Base-by-base conservation (phyloP, 2,797 vertebrate genomes). In the Clamator glandarius region DNA sequence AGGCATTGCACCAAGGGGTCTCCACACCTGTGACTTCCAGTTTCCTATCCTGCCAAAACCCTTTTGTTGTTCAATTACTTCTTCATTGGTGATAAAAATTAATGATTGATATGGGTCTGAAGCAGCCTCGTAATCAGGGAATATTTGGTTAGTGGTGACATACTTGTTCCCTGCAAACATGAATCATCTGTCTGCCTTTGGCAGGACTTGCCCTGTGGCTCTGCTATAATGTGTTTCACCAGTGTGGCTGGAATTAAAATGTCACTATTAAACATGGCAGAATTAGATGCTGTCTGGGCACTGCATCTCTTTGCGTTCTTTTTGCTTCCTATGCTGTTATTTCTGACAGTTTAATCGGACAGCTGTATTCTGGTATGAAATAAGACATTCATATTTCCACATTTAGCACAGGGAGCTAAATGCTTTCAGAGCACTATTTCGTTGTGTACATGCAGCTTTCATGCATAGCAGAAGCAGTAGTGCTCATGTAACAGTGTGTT, bases 191-290 rank as follows among this genome's bases (percentile, higher is more conserved):
- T 44, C 77, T 74, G 80, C 80, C 46, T 93, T 91, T 93, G 93
- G 87, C 88, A 94, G 69, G 61, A 57, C 84, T 92, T 0, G 0
- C 84, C 81, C 89, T 52, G 76, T 96, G 89, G 89, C 92, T 84
- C n/a, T 82, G 44, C 76, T 92, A 39, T 79, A 72, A 90, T 55
- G 82, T 87, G 82, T 91, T 89, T 94, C 89, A 84, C 85, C 54
- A 87, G 28, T 66, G 76, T 77, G 85, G 35, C 61, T 89, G 90
- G 94, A 89, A 95, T 93, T 63, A 93, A 95, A 96, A 93, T 92
- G 87, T 94, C 93, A 87, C 67, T 93, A 76, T 89, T 95, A 92
- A 93, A 86, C 82, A 79, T 70, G 68, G 91, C 80, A 95, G 84
- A 95, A 87, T 93, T 85, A 86, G 87, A 90, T 92, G 80, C 70